A percentile compares a stretch with the other conserved stretches of the same genome.
Conservation (phyloP, 2,888 invertebrate species). For the Blomia tropicalis region DNA sequence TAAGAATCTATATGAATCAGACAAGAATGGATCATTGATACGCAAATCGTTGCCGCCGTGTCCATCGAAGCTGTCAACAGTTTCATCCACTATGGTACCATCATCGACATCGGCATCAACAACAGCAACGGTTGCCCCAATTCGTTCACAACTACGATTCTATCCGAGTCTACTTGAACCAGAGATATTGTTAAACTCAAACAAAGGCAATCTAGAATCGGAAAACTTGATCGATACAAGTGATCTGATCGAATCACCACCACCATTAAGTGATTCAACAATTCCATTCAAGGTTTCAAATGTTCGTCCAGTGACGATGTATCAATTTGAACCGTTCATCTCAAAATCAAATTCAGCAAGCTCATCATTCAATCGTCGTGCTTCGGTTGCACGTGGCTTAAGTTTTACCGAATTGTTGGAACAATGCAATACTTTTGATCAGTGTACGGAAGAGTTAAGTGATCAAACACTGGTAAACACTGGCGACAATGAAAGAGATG, state of each 20-base stretch:
- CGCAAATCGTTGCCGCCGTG: slow-evolving; percentile 1
- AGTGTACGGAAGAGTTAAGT: not conserved
- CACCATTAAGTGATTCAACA: not conserved
- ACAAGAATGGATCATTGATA: not conserved
- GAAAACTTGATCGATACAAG: not conserved
- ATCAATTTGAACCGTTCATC: not conserved
- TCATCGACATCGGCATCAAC: too few species aligned
- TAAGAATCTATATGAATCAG: not conserved
- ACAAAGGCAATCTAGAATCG: not conserved
- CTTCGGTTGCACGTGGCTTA: not conserved
- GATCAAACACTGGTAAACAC: not conserved
- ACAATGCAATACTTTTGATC: not conserved
- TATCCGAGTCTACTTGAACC: not conserved
- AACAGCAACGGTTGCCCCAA: not conserved
- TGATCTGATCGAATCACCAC: slow-evolving; percentile 6
- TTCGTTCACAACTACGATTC: not conserved
- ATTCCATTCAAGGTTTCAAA: not conserved
- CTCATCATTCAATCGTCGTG: not conserved
- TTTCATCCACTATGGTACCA: not conserved
- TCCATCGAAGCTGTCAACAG: not conserved
- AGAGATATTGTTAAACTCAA: not conserved
- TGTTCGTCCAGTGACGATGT: not conserved
- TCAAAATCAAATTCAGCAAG: not conserved
- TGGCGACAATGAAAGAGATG: not conserved
- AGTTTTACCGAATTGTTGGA: slow-evolving; percentile 2